Evolutionary conservation across 1,140 invertebrate species (phyloP).

Genomic region (Bombus ignitus): DNA sequence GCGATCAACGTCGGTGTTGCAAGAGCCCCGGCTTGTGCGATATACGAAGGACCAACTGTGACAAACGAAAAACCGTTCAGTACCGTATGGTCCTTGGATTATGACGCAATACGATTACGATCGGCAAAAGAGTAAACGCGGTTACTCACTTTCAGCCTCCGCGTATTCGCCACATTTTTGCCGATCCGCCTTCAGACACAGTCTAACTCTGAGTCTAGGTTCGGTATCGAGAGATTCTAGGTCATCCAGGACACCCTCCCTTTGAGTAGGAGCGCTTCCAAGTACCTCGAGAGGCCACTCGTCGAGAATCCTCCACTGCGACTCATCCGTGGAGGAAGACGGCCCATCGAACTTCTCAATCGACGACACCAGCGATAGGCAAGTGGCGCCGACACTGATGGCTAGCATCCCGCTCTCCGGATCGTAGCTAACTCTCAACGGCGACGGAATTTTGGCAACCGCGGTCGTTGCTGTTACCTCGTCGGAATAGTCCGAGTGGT

Average conservation of each 20-base stretch:
- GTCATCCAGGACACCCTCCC: conserved; percentile 86
- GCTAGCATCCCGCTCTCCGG: conserved; percentile 88
- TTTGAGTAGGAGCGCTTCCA: conserved; percentile 86
- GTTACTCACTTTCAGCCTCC: conserved; percentile 89
- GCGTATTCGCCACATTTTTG: conserved; percentile 92
- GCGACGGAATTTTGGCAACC: conserved; percentile 91
- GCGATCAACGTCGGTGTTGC: conserved; percentile 91
- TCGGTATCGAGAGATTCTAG: conserved; percentile 81
- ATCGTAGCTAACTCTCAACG: conserved; percentile 91
- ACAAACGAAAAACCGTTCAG: not conserved
- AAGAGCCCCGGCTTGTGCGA: conserved; percentile 89
- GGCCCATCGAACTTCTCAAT: conserved; percentile 86
- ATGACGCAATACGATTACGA: too few relatives aligned
- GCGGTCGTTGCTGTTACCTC: conserved; percentile 90
- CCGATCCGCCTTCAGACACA: conserved; percentile 90
- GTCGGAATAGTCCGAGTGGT: conserved; percentile 92
- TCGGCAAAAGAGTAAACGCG: not conserved
- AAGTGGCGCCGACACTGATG: conserved; percentile 90
- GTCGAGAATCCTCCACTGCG: conserved; percentile 88
- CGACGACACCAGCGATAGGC: conserved; percentile 87
- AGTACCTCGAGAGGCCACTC: conserved; percentile 87
- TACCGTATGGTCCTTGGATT: too few relatives aligned
- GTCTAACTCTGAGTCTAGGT: conserved; percentile 88
- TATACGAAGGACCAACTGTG: conserved; percentile 90
- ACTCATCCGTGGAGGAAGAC: conserved; percentile 69